A percentile compares a stretch with the other conserved stretches of the same genome.
These are phyloP conservation scores for Monopterus albus DNA, from an alignment of 2,113 vertebrate genomes.

Conservation along the genomic window DNA sequence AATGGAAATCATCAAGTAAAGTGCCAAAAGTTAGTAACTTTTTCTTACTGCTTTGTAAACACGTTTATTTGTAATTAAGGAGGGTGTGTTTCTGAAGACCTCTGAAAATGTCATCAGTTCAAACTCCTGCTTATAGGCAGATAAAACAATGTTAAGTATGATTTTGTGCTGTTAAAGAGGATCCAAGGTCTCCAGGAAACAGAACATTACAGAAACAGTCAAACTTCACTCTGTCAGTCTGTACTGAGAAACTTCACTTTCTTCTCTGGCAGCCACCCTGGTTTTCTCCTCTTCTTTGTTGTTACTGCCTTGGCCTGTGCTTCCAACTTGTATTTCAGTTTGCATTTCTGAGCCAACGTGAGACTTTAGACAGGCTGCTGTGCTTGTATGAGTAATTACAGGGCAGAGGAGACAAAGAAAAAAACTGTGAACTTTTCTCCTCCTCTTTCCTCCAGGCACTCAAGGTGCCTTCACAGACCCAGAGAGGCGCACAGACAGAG, in stretches of 20 bases:
- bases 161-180: neutral
- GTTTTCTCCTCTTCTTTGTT: neutral
- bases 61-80: too few relatives aligned
- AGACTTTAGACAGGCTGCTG: constrained; percentile 42
- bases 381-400: constrained; percentile 64
- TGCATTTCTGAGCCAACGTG: constrained; percentile 37
- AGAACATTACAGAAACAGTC: neutral
- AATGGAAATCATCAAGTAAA: too few relatives aligned
- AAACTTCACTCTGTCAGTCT: neutral
- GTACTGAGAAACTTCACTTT: too few relatives aligned
- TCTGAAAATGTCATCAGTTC: too few relatives aligned
- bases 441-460: constrained; percentile 47
- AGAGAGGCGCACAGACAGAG: constrained; percentile 37
- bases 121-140: too few relatives aligned
- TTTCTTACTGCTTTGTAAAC: too few relatives aligned
- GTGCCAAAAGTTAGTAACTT: too few relatives aligned
- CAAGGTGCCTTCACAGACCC: constrained; percentile 15
- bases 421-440: constrained; percentile 53
- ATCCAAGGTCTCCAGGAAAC: neutral
- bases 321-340: constrained; percentile 24
- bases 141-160: too few relatives aligned
- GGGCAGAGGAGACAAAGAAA: constrained; percentile 55
- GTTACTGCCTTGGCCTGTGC: constrained; percentile 10
- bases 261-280: neutral
- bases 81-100: too few relatives aligned